These are phyloP conservation scores for Helicoverpa armigera DNA, from an alignment of 1,140 invertebrate genomes.

Conservation along the genomic window DNA sequence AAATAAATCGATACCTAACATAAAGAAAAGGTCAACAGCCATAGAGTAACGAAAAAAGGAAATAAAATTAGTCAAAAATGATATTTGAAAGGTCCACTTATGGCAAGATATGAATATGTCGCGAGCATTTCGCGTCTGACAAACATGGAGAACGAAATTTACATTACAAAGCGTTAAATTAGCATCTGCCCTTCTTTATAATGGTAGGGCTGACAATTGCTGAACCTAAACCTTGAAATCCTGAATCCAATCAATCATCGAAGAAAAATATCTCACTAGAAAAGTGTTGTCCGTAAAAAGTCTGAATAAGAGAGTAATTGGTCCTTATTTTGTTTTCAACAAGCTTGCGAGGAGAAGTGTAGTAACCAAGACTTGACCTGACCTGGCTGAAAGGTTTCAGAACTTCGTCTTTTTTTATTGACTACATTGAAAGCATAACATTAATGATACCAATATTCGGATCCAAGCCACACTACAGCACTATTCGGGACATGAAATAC, in stretches of 20 bases:
- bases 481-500: too few relatives aligned
- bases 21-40: constrained; percentile 42
- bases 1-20: constrained; percentile 2
- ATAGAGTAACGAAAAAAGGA: constrained; percentile 28
- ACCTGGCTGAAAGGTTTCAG: too few relatives aligned
- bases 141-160: constrained; percentile 52
- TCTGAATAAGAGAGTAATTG: too few relatives aligned
- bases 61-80: neutral
- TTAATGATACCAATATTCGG: too few relatives aligned
- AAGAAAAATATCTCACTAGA: too few relatives aligned
- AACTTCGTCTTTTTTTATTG: too few relatives aligned
- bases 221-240: neutral
- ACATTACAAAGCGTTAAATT: constrained; percentile 58
- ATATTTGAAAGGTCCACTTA: constrained; percentile 14
- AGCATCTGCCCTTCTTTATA: constrained; percentile 41
- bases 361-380: too few relatives aligned
- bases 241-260: neutral
- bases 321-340: too few relatives aligned
- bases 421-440: too few relatives aligned
- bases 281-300: neutral
- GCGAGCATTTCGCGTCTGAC: constrained; percentile 41
- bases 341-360: too few relatives aligned
- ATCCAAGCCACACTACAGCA: too few relatives aligned
- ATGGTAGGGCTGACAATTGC: constrained; percentile 40
- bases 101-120: constrained; percentile 15